Evolutionary conservation across 2,797 vertebrate genomes (phyloP).

Genomic region (Fistularia tabacaria): DNA sequence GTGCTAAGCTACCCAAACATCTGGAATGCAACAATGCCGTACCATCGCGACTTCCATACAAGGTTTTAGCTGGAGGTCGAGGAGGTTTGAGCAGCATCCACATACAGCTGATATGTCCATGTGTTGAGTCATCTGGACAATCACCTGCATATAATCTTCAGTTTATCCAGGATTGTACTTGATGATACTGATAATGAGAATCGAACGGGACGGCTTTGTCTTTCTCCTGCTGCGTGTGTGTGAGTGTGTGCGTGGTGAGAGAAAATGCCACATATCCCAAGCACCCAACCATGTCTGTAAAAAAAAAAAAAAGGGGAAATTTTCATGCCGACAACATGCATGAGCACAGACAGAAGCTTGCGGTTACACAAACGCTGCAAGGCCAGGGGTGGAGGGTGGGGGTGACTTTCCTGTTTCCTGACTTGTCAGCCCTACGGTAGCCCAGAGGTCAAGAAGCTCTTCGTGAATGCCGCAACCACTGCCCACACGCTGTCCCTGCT

Average conservation of each 20-base stretch:
- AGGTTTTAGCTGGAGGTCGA: too few species aligned
- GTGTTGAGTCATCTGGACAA: background rate
- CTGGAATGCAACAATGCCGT: too few species aligned
- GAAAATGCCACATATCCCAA: slow-evolving; percentile 31
- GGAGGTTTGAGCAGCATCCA: too few species aligned
- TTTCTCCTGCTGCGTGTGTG: background rate
- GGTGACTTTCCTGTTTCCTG: slow-evolving; percentile 40
- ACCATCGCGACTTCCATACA: too few species aligned
- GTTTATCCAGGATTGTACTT: slow-evolving; percentile 1
- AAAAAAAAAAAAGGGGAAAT: slow-evolving; percentile 23
- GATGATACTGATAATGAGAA: background rate
- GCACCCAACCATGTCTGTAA: slow-evolving; percentile 20
- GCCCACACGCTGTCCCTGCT: slow-evolving; percentile 30
- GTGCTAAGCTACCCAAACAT: too few species aligned
- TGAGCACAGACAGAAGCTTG: slow-evolving; percentile 36
- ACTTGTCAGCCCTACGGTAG: slow-evolving; percentile 20
- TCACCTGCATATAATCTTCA: slow-evolving; percentile 8
- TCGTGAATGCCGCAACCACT: slow-evolving; percentile 27
- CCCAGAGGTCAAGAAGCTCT: slow-evolving; percentile 52
- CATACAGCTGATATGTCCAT: background rate
- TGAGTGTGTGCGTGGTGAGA: background rate
- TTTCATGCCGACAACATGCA: slow-evolving; percentile 63
- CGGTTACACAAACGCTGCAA: slow-evolving; percentile 20
- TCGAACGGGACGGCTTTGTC: too few species aligned
- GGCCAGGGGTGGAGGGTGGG: slow-evolving; percentile 2